These are phyloP conservation scores for Phylloscopus trochilus DNA, from an alignment of 2,113 vertebrate species.

Conservation along the genomic window DNA sequence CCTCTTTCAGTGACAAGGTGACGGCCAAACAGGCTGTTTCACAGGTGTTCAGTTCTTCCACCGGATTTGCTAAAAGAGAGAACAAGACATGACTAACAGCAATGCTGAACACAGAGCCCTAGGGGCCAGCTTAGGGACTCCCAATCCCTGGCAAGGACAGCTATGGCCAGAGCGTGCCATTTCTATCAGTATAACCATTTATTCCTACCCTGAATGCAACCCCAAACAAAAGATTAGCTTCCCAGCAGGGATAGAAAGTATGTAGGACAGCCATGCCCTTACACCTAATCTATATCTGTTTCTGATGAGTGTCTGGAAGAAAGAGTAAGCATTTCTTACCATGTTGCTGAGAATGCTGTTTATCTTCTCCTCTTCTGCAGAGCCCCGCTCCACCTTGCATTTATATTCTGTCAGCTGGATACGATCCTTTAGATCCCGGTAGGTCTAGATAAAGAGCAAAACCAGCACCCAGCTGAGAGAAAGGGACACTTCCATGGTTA, in stretches of 20 bases:
- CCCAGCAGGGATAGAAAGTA: not conserved
- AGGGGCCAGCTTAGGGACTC: not conserved
- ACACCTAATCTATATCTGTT: fast-evolving
- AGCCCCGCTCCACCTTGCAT: conserved; percentile 84
- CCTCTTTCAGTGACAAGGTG: conserved; percentile 29
- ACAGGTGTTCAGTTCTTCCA: conserved; percentile 89
- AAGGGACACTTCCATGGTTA: not conserved
- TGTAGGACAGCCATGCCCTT: not conserved
- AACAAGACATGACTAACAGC: not conserved
- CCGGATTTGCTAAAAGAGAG: conserved; percentile 86
- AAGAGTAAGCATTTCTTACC: conserved; percentile 66
- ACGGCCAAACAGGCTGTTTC: not conserved
- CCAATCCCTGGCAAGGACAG: not conserved
- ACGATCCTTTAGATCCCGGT: conserved; percentile 90
- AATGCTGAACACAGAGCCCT: not conserved
- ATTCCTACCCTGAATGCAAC: not conserved
- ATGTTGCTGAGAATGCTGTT: conserved; percentile 80
- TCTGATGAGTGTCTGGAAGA: not conserved
- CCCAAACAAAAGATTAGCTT: not conserved
- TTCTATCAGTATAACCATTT: not conserved
- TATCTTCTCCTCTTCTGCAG: conserved; percentile 86
- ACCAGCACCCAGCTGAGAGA: not conserved
- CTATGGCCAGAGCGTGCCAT: not conserved
- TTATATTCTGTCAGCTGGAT: conserved; percentile 85
- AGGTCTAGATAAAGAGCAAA: conserved; percentile 76